Percentiles rank a stretch among this genome's conserved stretches.
These are phyloP conservation scores for Epizoanthus rinbou DNA, from an alignment of 92 coral and sea anemone genomes.

Conservation along the genomic window DNA sequence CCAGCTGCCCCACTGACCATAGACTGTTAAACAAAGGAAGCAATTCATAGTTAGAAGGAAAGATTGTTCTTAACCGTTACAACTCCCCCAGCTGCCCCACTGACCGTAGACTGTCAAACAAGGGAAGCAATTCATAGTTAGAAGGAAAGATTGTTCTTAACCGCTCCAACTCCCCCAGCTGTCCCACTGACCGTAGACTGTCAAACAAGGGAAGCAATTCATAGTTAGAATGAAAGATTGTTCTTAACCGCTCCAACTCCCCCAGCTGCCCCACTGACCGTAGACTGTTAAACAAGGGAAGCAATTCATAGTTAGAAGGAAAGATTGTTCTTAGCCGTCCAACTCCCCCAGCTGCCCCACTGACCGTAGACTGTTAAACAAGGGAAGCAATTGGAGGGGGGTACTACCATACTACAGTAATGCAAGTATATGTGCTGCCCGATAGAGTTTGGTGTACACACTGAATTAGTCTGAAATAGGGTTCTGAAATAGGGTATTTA, in stretches of 20 bases:
- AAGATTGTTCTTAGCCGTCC: not conserved
- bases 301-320: too few species aligned
- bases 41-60: too few species aligned
- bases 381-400: too few species aligned
- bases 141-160: too few species aligned
- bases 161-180: not conserved
- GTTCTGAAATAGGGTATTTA: too few species aligned
- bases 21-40: not conserved
- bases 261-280: not conserved
- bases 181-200: not conserved
- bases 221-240: too few species aligned
- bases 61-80: not conserved
- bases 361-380: not conserved
- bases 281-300: not conserved
- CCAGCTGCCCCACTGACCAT: not conserved
- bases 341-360: not conserved
- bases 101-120: not conserved
- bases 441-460: too few species aligned
- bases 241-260: not conserved
- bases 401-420: too few species aligned
- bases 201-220: too few species aligned
- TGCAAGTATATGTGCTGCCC: too few species aligned
- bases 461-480: too few species aligned
- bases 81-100: not conserved
- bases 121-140: too few species aligned